phyloP scores from a whole-genome alignment of 1,140 invertebrate genomes.

The Bombus pyrosoma region DNA sequence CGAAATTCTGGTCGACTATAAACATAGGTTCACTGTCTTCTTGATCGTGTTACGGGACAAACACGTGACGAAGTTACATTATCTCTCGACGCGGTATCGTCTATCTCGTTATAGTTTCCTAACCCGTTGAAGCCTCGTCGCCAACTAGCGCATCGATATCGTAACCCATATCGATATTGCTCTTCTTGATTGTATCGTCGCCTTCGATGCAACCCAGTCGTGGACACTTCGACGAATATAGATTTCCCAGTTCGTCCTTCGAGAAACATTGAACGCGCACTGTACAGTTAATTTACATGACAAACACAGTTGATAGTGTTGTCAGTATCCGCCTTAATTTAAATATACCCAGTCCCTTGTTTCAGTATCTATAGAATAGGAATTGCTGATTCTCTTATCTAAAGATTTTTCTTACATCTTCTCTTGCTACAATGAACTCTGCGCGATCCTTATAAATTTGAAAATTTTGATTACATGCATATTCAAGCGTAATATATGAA shows the following conservation, averaged over 20 bases:
- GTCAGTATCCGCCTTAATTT: neutral
- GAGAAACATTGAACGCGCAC: neutral
- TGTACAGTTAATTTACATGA: conserved; percentile 4
- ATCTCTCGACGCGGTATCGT: conserved; percentile 8
- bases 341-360: neutral
- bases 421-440: no score
- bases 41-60: conserved; percentile 18
- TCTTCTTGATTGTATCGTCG: conserved; percentile 18
- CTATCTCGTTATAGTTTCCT: conserved; percentile 41
- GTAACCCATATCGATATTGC: conserved; percentile 36
- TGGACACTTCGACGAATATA: conserved; percentile 13
- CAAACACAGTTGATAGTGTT: neutral
- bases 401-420: neutral
- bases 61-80: conserved; percentile 33
- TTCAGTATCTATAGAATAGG: neutral
- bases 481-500: no score
- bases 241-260: neutral
- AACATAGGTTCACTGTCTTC: neutral
- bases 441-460: no score
- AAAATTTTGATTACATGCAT: no score
- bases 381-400: neutral
- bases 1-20: neutral
- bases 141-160: conserved; percentile 32
- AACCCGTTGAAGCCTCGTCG: conserved; percentile 30
- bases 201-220: neutral